Percentiles rank a stretch among this genome's conserved stretches.
These are phyloP conservation scores for Microcebus murinus DNA, from an alignment of 2,113 vertebrate genomes.

Conservation along the genomic window DNA sequence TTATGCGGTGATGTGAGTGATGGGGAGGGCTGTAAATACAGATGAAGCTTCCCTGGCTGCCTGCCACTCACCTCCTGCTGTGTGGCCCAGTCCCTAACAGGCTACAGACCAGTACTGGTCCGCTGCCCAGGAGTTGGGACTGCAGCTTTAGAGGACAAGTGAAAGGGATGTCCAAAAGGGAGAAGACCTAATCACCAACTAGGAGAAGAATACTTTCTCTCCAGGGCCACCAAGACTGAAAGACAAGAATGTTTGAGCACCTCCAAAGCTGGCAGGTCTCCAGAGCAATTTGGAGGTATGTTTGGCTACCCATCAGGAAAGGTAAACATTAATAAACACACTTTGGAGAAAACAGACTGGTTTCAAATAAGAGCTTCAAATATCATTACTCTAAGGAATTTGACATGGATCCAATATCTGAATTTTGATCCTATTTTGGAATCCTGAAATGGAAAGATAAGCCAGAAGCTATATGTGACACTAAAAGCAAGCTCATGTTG, in stretches of 20 bases:
- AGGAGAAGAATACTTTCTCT: background rate
- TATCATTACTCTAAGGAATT: background rate
- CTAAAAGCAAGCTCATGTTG: background rate
- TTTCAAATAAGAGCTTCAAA: slow-evolving; percentile 8
- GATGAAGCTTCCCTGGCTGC: too few relatives aligned
- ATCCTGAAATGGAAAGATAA: background rate
- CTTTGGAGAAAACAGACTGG: background rate
- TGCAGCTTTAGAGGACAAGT: background rate
- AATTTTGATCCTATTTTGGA: background rate
- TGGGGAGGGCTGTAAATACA: too few relatives aligned
- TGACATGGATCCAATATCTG: background rate
- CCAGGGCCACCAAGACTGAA: background rate
- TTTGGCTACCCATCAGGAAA: background rate
- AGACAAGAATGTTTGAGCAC: background rate
- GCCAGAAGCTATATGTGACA: background rate
- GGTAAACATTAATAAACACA: background rate
- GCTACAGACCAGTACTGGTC: too few relatives aligned
- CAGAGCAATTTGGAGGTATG: background rate
- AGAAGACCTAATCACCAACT: background rate
- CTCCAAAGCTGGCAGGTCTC: background rate
- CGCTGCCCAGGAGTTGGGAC: too few relatives aligned
- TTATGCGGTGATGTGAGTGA: too few relatives aligned
- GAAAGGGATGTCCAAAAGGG: background rate
- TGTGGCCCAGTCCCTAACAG: too few relatives aligned
- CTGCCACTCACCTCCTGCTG: too few relatives aligned